Conservation (phyloP, 2,888 invertebrate species). For the Apotomis betuletana region DNA sequence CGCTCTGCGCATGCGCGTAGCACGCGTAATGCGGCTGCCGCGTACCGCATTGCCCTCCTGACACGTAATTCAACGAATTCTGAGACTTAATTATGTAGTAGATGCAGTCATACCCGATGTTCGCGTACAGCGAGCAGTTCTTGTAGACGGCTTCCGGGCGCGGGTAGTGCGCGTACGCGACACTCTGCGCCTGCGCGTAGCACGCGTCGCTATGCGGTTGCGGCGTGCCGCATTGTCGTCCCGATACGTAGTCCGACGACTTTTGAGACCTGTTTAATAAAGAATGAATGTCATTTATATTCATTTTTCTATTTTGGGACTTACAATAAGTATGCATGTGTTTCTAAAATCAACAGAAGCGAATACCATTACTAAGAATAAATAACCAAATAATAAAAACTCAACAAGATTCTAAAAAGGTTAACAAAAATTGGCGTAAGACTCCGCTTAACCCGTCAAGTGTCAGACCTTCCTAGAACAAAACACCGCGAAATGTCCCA, state of each 20-base stretch:
- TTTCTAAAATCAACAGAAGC: too few relatives aligned
- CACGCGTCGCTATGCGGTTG: slow-evolving; percentile 69
- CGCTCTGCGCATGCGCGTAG: slow-evolving; percentile 67
- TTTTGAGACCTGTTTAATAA: slow-evolving; percentile 47
- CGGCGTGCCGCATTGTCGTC: slow-evolving; percentile 61
- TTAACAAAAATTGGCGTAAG: too few relatives aligned
- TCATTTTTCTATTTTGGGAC: too few relatives aligned
- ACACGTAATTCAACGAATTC: neutral
- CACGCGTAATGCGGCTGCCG: slow-evolving; percentile 68
- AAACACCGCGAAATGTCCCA: too few relatives aligned
- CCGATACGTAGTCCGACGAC: slow-evolving; percentile 67
- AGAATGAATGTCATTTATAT: too few relatives aligned
- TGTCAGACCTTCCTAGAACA: too few relatives aligned
- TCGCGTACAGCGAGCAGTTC: slow-evolving; percentile 80
- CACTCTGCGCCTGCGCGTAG: slow-evolving; percentile 67
- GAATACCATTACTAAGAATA: too few relatives aligned
- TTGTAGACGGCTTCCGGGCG: slow-evolving; percentile 75
- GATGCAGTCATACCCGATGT: slow-evolving; percentile 64
- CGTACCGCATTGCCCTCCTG: slow-evolving; percentile 60
- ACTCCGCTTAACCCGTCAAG: too few relatives aligned
- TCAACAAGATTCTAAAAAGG: too few relatives aligned
- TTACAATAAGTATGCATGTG: too few relatives aligned
- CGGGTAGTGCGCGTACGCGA: slow-evolving; percentile 65
- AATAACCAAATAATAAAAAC: too few relatives aligned
- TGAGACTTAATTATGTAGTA: too few relatives aligned